Conservation (phyloP, 2,113 vertebrate species). For the Elaphurus davidianus region DNA sequence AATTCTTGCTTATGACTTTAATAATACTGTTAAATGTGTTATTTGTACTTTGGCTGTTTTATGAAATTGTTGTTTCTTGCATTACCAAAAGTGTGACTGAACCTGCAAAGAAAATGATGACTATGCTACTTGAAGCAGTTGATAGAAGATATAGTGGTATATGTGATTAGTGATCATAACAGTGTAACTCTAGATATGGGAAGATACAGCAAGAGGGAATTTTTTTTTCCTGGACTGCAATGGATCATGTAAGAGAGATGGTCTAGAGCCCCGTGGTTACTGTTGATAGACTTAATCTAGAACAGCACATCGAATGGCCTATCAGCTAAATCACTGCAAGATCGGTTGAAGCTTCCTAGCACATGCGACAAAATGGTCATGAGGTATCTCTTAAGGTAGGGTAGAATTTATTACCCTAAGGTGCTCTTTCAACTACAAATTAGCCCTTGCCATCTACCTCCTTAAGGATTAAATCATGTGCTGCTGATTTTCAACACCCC, state of each 20-base stretch:
- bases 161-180: background rate
- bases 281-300: background rate
- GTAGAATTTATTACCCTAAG: background rate
- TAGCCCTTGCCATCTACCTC: background rate
- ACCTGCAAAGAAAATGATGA: background rate
- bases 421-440: background rate
- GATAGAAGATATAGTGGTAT: background rate
- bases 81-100: background rate
- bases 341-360: background rate
- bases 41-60: background rate
- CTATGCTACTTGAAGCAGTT: background rate
- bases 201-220: background rate
- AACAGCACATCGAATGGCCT: background rate
- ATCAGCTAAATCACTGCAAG: background rate
- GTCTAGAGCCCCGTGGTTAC: background rate
- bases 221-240: background rate
- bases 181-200: background rate
- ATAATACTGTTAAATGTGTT: background rate
- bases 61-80: background rate
- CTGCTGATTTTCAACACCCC: background rate
- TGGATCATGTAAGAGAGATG: background rate
- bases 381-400: background rate
- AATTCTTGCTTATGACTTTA: background rate
- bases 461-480: background rate
- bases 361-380: background rate